Percentiles rank a stretch among this genome's conserved stretches.
phyloP scores from a whole-genome alignment of 92 coral and sea anemone species.

The Epizoanthus stellaris region DNA sequence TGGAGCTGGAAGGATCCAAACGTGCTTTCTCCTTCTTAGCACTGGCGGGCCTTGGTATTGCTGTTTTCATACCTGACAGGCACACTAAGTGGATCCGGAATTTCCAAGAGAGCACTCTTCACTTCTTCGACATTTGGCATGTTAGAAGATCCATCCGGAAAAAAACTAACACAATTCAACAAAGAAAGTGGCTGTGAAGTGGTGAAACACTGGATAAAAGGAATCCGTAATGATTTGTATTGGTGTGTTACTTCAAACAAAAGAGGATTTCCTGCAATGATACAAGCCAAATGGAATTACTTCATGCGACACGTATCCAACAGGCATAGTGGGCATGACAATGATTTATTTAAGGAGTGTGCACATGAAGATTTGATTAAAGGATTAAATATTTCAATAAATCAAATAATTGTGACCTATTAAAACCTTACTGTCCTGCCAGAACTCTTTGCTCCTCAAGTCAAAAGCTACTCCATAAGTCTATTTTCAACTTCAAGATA shows the following conservation, averaged over 20 bases:
- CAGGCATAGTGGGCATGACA: slow-evolving; percentile 36
- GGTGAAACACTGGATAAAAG: slow-evolving; percentile 25
- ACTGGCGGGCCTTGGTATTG: slow-evolving; percentile 30
- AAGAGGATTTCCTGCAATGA: slow-evolving; percentile 25
- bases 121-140: not conserved
- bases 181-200: slow-evolving; percentile 45
- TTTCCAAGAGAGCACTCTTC: slow-evolving; percentile 17
- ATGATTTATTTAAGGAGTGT: slow-evolving; percentile 30
- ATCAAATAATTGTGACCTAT: too few relatives aligned
- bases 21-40: slow-evolving; percentile 33
- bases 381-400: too few relatives aligned
- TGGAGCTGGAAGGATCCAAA: slow-evolving; percentile 46
- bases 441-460: too few relatives aligned
- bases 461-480: too few relatives aligned
- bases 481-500: too few relatives aligned
- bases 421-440: too few relatives aligned
- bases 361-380: slow-evolving; percentile 39
- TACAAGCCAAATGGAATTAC: slow-evolving; percentile 45
- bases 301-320: slow-evolving; percentile 40
- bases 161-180: slow-evolving; percentile 25
- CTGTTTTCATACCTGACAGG: slow-evolving; percentile 33
- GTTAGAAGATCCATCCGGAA: slow-evolving; percentile 28
- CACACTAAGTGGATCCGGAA: slow-evolving; percentile 45
- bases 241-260: slow-evolving; percentile 48
- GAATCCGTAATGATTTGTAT: slow-evolving; percentile 39